Percentiles rank a stretch among this genome's conserved stretches.
phyloP scores from a whole-genome alignment of 2,888 invertebrate species.

The Tetranychus piercei region DNA sequence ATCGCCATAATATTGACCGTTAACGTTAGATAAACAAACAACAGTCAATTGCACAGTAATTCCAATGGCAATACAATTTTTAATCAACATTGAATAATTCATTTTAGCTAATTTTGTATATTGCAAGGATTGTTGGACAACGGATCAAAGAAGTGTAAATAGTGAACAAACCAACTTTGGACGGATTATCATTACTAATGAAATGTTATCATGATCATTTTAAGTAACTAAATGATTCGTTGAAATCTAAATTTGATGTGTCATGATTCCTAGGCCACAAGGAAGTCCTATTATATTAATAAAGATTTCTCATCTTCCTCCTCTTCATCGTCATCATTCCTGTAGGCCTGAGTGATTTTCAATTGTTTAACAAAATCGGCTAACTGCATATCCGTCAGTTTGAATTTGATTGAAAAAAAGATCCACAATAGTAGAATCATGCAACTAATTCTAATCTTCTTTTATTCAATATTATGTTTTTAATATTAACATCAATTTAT shows the following conservation, averaged over 20 bases:
- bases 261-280: not conserved
- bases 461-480: no score
- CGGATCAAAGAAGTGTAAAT: not conserved
- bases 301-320: not conserved
- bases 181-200: not conserved
- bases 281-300: not conserved
- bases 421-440: no score
- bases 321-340: not conserved
- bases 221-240: not conserved
- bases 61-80: not conserved
- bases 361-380: not conserved
- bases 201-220: not conserved
- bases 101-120: not conserved
- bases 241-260: not conserved
- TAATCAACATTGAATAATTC: not conserved
- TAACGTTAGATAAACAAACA: not conserved
- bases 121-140: no score
- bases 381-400: not conserved
- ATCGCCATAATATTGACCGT: not conserved
- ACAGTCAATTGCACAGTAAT: not conserved
- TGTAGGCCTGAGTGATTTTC: not conserved
- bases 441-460: no score
- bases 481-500: no score
- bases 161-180: not conserved
- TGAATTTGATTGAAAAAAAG: not conserved